phyloP scores from a whole-genome alignment of 2,797 vertebrate genomes.

The Decapterus maruadsi region DNA sequence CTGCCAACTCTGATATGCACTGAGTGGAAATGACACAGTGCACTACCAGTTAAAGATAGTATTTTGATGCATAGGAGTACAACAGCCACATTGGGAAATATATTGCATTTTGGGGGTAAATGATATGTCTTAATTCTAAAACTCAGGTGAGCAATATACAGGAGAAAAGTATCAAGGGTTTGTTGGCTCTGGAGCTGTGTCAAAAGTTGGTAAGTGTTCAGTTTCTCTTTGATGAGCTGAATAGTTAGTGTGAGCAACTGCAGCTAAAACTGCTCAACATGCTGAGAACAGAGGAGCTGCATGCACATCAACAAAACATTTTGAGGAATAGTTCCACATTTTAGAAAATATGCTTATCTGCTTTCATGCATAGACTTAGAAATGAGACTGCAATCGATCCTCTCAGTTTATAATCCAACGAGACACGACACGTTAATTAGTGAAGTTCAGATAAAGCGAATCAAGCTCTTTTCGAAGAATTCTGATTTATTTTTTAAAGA shows the following conservation, averaged over 20 bases:
- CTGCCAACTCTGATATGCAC: slow-evolving; percentile 64
- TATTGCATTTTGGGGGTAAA: slow-evolving; percentile 29
- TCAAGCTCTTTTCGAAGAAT: not conserved
- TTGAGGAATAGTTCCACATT: not conserved
- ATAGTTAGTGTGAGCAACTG: not conserved
- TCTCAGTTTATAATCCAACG: not conserved
- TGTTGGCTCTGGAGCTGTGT: not conserved
- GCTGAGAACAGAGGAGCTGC: not conserved
- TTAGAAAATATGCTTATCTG: not conserved
- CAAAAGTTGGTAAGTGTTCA: slow-evolving; percentile 10
- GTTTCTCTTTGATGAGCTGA: slow-evolving; percentile 4
- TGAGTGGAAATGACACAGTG: slow-evolving; percentile 48
- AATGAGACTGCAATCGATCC: not conserved
- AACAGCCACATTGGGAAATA: slow-evolving; percentile 38
- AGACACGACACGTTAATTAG: no score
- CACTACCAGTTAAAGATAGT: slow-evolving; percentile 39
- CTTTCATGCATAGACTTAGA: not conserved
- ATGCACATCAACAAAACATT: not conserved
- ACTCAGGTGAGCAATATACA: slow-evolving; percentile 10
- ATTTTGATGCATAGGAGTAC: slow-evolving; percentile 37
- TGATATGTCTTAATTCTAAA: slow-evolving; percentile 23
- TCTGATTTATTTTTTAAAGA: not conserved
- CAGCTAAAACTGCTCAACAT: not conserved
- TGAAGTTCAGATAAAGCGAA: no score
- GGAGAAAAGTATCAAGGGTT: slow-evolving; percentile 5